Base-by-base conservation (phyloP, 2,797 vertebrate species). In the Myiotriccus ornatus region DNA sequence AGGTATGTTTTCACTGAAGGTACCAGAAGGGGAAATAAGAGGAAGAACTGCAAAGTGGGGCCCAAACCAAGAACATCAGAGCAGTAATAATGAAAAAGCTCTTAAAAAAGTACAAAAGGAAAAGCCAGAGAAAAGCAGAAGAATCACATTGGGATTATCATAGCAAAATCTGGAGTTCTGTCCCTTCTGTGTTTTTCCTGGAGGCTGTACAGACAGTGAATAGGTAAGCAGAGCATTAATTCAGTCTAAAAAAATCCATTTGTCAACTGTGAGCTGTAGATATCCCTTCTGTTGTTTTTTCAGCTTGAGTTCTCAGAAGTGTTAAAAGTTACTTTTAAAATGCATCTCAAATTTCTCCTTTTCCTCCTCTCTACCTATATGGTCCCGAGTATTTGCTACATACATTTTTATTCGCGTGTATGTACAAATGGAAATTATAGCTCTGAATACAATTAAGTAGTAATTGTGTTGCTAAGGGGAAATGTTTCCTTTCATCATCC, bases 281-380 rank as follows among this genome's bases (percentile, higher is more conserved):
- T 90, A 88, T 65, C 55, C 62, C 30, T 91, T n/a, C 62, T 73
- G 22, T 74, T 94, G 74, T 86, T 96, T 97, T 94, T 91, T 76
- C 81, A 95, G 81, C 84, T 97, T 87, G 59, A 85, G 68, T 77
- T 90, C 57, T 79, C 57, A 34, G 80, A 94, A 94, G 46, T 46
- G 86, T 74, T 53, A 55, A 71, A 60, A 73, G 24, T 91, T 47
- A 53, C 59, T 79, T 69, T 73, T 52, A 34, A 68, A 89, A 37
- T 68, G 10, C 25, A 39, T 92, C 64, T 95, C 59, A 53, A 25
- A 73, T 84, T n/a, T 93, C 80, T 80, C 23, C 14, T 84, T 64
- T 50, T 0, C 28, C 7, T 8, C 8, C 35, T n/a, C 13, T 67
- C 18, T 56, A 65, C 37, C 65, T 46, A 7, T 43, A 23, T 19